Conservation (phyloP, 2,113 vertebrate species). For the Xenus cinereus region DNA sequence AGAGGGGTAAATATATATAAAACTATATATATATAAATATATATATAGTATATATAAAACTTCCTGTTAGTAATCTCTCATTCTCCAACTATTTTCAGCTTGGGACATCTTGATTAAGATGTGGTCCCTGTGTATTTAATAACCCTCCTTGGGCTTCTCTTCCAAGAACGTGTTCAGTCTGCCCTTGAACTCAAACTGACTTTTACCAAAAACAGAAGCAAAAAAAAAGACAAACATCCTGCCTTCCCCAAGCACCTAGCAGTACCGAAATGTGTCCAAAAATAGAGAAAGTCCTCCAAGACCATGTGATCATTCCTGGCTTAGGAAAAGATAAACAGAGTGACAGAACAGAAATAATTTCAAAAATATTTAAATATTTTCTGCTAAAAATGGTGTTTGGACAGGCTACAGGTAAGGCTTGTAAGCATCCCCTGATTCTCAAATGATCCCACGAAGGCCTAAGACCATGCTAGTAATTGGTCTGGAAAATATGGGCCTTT, state of each 20-base stretch:
- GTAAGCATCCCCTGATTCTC: not conserved
- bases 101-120: not conserved
- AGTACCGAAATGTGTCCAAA: not conserved
- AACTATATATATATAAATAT: too few species aligned
- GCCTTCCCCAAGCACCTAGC: not conserved
- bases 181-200: conserved; percentile 2
- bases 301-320: not conserved
- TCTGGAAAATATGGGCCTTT: not conserved
- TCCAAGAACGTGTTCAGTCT: not conserved
- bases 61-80: not conserved
- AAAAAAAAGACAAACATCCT: not conserved
- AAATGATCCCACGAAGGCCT: not conserved
- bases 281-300: not conserved
- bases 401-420: not conserved
- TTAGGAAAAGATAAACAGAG: not conserved
- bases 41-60: not conserved
- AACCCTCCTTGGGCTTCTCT: not conserved
- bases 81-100: not conserved
- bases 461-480: not conserved
- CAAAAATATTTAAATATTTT: not conserved
- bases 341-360: not conserved
- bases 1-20: too few species aligned
- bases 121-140: not conserved
- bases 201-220: conserved; percentile 27
- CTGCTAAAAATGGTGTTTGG: not conserved